A percentile compares a stretch with the other conserved stretches of the same genome.
Evolutionary conservation across 2,888 invertebrate genomes (phyloP).

Genomic region (Patella caerulea): DNA sequence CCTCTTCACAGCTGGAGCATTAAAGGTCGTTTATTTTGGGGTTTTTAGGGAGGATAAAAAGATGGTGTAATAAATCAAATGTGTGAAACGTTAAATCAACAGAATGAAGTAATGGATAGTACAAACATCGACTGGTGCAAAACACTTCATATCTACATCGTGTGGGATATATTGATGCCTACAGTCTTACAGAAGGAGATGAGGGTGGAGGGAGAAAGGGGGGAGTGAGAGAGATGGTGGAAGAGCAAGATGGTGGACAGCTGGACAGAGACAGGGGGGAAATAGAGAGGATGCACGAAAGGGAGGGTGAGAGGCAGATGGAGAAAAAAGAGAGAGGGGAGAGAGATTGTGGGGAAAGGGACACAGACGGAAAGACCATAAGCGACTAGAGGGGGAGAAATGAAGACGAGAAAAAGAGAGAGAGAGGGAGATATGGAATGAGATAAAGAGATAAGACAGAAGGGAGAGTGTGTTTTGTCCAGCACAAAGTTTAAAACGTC

Average conservation of each 20-base stretch:
- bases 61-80: neutral
- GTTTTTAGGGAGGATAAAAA: neutral
- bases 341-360: neutral
- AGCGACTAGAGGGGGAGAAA: neutral
- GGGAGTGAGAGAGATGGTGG: conserved; percentile 11
- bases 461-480: conserved; percentile 6
- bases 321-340: conserved; percentile 4
- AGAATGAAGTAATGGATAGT: neutral
- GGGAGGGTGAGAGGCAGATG: neutral
- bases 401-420: neutral
- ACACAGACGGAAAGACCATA: neutral
- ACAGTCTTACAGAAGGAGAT: conserved; percentile 1
- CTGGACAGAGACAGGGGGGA: neutral
- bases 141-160: neutral
- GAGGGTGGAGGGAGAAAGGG: neutral
- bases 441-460: neutral
- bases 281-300: neutral
- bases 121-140: conserved; percentile 13
- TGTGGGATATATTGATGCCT: too few species aligned
- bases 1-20: conserved; percentile 4
- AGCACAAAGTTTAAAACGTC: neutral
- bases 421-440: too few species aligned
- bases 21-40: neutral
- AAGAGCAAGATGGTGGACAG: conserved; percentile 4
- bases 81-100: neutral